Percentiles rank a stretch among this genome's conserved stretches.
Conservation (phyloP, 2,888 invertebrate species). For the Netelia melanura region DNA sequence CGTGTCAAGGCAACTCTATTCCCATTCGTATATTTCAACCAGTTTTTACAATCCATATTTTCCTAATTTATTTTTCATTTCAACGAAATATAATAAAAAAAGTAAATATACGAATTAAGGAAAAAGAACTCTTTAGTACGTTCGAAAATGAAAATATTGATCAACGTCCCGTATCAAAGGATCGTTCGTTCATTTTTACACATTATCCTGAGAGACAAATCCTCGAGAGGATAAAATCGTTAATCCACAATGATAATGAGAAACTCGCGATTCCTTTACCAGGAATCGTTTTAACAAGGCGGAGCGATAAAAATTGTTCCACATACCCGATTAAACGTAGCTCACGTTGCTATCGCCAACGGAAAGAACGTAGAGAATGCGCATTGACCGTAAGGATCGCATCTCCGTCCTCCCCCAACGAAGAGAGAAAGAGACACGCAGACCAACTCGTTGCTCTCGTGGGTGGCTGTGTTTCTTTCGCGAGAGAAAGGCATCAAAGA, state of each 20-base stretch:
- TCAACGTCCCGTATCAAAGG: not conserved
- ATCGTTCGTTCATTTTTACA: too few species aligned
- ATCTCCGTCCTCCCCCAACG: not conserved
- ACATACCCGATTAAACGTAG: slow-evolving; percentile 23
- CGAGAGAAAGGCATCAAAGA: slow-evolving; percentile 20
- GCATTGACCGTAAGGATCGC: not conserved
- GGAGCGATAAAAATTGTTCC: not conserved
- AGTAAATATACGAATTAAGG: too few species aligned
- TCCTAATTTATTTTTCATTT: not conserved
- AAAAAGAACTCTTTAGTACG: not conserved
- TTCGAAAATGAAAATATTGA: not conserved
- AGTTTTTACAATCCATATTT: not conserved
- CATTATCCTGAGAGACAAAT: too few species aligned
- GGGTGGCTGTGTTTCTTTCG: slow-evolving; percentile 25
- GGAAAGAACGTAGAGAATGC: not conserved
- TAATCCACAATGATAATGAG: slow-evolving; percentile 8
- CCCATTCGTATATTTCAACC: not conserved
- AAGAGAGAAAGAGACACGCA: too few species aligned
- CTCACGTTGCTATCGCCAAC: not conserved
- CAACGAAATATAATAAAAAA: too few species aligned
- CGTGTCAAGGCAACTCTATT: slow-evolving; percentile 1
- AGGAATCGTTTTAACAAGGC: not conserved
- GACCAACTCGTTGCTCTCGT: not conserved
- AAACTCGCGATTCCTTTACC: not conserved
- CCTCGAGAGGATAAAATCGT: not conserved